A percentile compares a stretch with the other conserved stretches of the same genome.
These are phyloP conservation scores for Calephelis perditalis DNA, from an alignment of 2,888 invertebrate species.

Conservation along the genomic window DNA sequence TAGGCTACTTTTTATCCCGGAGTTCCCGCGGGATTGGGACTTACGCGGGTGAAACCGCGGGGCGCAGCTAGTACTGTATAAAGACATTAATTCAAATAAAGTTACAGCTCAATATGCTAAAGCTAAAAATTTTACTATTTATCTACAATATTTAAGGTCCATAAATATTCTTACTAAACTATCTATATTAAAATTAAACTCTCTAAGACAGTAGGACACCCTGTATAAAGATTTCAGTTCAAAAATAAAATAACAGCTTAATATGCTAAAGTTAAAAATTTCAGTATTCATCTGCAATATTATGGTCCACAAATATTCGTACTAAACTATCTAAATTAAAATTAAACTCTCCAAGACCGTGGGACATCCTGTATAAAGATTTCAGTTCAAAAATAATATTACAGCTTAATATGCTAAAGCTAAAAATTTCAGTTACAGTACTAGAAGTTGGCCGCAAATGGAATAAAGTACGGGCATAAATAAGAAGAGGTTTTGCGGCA, in stretches of 20 bases:
- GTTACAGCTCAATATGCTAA: constrained; percentile 23
- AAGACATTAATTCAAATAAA: constrained; percentile 19
- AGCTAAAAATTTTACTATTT: constrained; percentile 29
- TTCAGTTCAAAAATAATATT: constrained; percentile 23
- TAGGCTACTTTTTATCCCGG: too few relatives aligned
- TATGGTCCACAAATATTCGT: too few relatives aligned
- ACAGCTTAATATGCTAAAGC: constrained; percentile 23
- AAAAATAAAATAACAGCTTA: constrained; percentile 24
- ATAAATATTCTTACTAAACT: too few relatives aligned
- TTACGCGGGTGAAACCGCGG: too few relatives aligned
- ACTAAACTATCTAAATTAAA: too few relatives aligned
- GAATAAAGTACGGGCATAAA: constrained; percentile 69
- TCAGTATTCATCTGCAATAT: constrained; percentile 16
- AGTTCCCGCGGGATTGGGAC: too few relatives aligned
- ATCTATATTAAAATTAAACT: too few relatives aligned
- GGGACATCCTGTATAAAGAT: too few relatives aligned
- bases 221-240: constrained; percentile 7
- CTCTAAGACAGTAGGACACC: too few relatives aligned
- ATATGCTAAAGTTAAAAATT: constrained; percentile 28
- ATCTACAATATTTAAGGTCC: too few relatives aligned
- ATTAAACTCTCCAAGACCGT: too few relatives aligned
- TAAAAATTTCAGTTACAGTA: constrained; percentile 32
- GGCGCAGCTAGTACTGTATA: too few relatives aligned
- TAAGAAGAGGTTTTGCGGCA: constrained; percentile 67
- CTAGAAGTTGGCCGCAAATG: constrained; percentile 46